These are phyloP conservation scores for Margaritifera margaritifera DNA, from an alignment of 2,888 invertebrate genomes.

Conservation along the genomic window DNA sequence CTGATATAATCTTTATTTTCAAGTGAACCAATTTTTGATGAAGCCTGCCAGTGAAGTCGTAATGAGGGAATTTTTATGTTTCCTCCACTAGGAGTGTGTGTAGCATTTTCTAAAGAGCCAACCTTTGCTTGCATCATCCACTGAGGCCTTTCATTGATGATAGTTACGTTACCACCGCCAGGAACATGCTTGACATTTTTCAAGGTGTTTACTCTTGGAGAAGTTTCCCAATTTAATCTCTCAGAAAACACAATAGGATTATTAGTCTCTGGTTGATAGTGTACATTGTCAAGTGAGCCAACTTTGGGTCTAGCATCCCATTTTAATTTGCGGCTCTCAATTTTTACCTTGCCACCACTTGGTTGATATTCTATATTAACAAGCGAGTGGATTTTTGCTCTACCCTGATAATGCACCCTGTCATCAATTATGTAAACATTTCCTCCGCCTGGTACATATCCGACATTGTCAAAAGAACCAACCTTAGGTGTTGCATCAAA, in stretches of 20 bases:
- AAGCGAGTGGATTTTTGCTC: constrained; percentile 87
- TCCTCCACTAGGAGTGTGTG: constrained; percentile 27
- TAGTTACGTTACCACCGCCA: constrained; percentile 72
- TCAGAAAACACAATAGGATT: constrained; percentile 33
- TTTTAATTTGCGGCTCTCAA: constrained; percentile 32
- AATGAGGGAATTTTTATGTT: constrained; percentile 32
- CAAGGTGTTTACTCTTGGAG: constrained; percentile 81
- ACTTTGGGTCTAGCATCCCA: constrained; percentile 51
- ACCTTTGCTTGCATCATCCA: constrained; percentile 46
- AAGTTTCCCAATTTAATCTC: constrained; percentile 32
- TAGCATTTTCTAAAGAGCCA: constrained; percentile 50
- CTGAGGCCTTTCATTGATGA: constrained; percentile 32
- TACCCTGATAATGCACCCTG: constrained; percentile 73
- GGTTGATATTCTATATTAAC: constrained; percentile 52
- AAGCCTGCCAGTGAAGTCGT: constrained; percentile 41
- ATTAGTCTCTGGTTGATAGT: constrained; percentile 81
- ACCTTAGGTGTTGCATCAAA: constrained; percentile 44
- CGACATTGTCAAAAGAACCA: constrained; percentile 49
- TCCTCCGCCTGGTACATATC: constrained; percentile 44
- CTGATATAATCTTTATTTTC: constrained; percentile 22
- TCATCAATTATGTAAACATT: constrained; percentile 38
- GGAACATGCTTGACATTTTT: constrained; percentile 88
- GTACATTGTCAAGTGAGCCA: constrained; percentile 89
- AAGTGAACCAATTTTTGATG: constrained; percentile 26
- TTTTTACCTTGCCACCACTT: constrained; percentile 52